phyloP scores from a whole-genome alignment of 2,888 invertebrate genomes.

The Coenonympha arcania region DNA sequence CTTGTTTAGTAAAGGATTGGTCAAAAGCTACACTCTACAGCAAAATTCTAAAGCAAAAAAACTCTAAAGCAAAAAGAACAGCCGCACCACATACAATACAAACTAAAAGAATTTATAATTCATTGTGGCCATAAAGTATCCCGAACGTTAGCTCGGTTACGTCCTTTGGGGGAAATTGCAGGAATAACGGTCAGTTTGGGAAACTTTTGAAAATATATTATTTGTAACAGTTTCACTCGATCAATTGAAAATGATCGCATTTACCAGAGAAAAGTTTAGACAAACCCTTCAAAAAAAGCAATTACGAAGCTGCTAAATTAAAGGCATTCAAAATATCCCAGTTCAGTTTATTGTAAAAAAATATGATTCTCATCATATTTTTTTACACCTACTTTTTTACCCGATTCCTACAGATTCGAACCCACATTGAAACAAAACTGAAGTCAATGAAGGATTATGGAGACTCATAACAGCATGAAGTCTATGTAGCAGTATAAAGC shows the following conservation, averaged over 20 bases:
- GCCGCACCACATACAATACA: not conserved
- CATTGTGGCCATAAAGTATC: constrained; percentile 18
- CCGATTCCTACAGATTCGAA: no score
- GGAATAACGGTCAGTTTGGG: constrained; percentile 10
- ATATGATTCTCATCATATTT: no score
- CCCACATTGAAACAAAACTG: no score
- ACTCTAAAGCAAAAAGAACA: no score
- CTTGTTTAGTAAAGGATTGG: not conserved
- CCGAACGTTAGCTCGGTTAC: constrained; percentile 4
- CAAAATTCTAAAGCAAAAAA: no score
- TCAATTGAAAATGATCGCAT: constrained; percentile 6
- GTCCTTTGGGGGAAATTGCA: constrained; percentile 19
- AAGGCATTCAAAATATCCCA: no score
- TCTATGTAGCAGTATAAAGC: no score
- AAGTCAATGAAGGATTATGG: no score
- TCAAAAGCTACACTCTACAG: not conserved
- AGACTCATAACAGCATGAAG: no score
- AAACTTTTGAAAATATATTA: constrained; percentile 10
- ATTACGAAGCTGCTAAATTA: no score
- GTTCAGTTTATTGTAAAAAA: no score
- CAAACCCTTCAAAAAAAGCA: not conserved
- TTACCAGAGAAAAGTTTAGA: not conserved
- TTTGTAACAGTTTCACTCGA: constrained; percentile 4
- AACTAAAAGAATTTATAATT: constrained; percentile 19
- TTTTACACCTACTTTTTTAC: no score